These are phyloP conservation scores for Taenaris catops DNA, from an alignment of 2,888 invertebrate species.

Conservation along the genomic window DNA sequence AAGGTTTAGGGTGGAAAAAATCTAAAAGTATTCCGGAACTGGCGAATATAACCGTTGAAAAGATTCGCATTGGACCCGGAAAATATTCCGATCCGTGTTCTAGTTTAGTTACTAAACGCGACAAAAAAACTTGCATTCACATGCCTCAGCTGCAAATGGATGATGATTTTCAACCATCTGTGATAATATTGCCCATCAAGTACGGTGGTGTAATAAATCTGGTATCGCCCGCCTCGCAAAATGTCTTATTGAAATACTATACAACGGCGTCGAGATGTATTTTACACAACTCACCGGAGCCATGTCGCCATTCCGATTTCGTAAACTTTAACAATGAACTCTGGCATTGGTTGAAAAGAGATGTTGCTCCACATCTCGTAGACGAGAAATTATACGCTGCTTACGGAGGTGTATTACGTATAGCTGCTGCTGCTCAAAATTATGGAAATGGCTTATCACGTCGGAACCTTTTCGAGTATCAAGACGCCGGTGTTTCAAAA, in stretches of 20 bases:
- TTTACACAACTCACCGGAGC: constrained; percentile 47
- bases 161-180: constrained; percentile 42
- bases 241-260: constrained; percentile 58
- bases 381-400: constrained; percentile 62
- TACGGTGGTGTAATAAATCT: constrained; percentile 49
- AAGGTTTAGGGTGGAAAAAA: constrained; percentile 56
- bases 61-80: constrained; percentile 47
- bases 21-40: constrained; percentile 41
- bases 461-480: constrained; percentile 48
- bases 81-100: constrained; percentile 49
- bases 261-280: constrained; percentile 59
- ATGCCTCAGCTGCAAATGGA: constrained; percentile 55
- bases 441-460: constrained; percentile 57
- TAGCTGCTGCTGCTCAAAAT: constrained; percentile 64
- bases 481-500: constrained; percentile 29
- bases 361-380: constrained; percentile 56
- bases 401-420: constrained; percentile 57
- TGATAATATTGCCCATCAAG: constrained; percentile 58
- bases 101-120: constrained; percentile 46
- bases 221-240: constrained; percentile 45
- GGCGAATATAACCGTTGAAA: constrained; percentile 59
- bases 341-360: constrained; percentile 70
- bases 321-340: constrained; percentile 61
- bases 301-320: constrained; percentile 59
- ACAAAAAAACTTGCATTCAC: constrained; percentile 54